Conservation (phyloP, 2,113 vertebrate genomes). For the Haemorhous mexicanus region DNA sequence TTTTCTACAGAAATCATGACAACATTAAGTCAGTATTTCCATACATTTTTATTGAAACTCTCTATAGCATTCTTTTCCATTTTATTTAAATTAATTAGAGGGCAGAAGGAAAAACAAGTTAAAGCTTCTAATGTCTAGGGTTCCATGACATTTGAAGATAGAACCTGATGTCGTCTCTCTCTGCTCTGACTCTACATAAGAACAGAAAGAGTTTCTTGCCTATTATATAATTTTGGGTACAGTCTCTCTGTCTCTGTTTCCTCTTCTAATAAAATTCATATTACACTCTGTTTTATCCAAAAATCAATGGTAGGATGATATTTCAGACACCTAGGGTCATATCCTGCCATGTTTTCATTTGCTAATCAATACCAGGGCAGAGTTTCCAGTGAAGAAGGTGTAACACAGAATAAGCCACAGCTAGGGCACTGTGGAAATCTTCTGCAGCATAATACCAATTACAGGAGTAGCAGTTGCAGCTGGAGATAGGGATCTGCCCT, state of each 20-base stretch:
- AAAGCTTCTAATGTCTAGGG: background rate
- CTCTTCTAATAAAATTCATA: background rate
- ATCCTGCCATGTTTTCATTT: slow-evolving; percentile 11
- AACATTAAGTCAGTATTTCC: background rate
- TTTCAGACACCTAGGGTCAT: background rate
- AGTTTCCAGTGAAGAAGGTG: background rate
- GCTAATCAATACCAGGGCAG: background rate
- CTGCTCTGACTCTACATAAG: background rate
- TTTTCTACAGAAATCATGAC: background rate
- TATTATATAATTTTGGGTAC: background rate
- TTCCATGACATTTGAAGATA: background rate
- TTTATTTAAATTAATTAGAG: background rate
- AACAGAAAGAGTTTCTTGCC: background rate
- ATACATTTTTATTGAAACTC: background rate
- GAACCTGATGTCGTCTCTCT: background rate
- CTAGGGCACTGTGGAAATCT: background rate
- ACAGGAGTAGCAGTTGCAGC: background rate
- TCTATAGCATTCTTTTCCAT: background rate
- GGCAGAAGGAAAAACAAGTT: background rate
- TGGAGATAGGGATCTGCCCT: background rate
- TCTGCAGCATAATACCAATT: background rate
- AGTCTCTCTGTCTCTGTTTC: background rate
- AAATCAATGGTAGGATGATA: background rate
- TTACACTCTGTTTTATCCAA: background rate
- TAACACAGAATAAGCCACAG: background rate